These are phyloP conservation scores for Lasioglossum figueresi DNA, from an alignment of 2,888 invertebrate species.

Conservation along the genomic window DNA sequence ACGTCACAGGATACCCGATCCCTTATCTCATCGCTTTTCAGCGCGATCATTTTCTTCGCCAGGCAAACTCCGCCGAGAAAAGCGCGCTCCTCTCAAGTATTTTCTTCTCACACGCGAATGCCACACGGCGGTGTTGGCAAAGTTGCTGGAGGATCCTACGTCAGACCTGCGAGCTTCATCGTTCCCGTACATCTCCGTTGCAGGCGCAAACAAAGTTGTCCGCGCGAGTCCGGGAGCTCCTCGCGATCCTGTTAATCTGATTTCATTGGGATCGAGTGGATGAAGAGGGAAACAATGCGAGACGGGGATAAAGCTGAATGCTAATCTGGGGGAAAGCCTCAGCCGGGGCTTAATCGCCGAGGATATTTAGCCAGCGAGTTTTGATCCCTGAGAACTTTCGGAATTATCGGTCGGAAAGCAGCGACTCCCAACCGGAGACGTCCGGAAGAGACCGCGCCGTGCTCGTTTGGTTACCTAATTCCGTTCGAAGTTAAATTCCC, in stretches of 20 bases:
- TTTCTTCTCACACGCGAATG: not conserved
- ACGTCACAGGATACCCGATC: not conserved
- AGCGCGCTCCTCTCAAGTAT: not conserved
- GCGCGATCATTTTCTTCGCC: not conserved
- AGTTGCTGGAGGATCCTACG: not conserved
- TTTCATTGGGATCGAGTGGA: not conserved
- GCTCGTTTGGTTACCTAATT: conserved; percentile 74
- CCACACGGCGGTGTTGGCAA: not conserved
- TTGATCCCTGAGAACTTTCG: conserved; percentile 49
- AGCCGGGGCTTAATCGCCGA: conserved; percentile 27
- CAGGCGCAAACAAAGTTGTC: not conserved
- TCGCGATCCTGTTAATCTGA: conserved; percentile 1
- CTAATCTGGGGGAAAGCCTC: conserved; percentile 24
- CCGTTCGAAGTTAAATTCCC: conserved; percentile 67
- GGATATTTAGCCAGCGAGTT: conserved; percentile 44
- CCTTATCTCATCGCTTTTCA: not conserved
- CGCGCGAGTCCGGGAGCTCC: not conserved
- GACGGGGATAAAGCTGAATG: not conserved
- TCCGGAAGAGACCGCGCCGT: conserved; percentile 17
- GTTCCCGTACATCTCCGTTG: not conserved
- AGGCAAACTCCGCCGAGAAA: not conserved
- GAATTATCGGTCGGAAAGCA: conserved; percentile 43
- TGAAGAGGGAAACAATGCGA: conserved; percentile 5
- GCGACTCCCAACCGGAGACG: not conserved
- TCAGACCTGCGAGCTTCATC: not conserved